phyloP scores from a whole-genome alignment of 2,797 vertebrate genomes.

The Aselliscus stoliczkanus region DNA sequence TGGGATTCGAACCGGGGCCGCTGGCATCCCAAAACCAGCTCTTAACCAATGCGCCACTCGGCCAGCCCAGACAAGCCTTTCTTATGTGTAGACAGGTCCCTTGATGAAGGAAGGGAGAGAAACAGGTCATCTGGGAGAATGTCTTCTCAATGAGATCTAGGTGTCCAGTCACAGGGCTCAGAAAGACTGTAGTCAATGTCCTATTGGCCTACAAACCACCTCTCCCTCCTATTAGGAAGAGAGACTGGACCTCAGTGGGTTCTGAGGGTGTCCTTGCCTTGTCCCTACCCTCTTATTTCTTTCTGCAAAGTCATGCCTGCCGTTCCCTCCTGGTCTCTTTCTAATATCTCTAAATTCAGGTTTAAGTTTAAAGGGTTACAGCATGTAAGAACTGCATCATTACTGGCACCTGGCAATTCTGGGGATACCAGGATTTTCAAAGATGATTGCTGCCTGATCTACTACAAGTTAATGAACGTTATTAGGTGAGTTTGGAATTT shows the following conservation, averaged over 20 bases:
- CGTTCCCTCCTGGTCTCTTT: background rate
- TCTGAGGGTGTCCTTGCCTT: background rate
- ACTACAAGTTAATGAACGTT: background rate
- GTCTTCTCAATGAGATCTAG: background rate
- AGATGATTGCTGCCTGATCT: background rate
- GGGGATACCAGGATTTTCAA: background rate
- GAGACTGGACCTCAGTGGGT: background rate
- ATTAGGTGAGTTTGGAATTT: background rate
- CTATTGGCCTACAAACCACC: background rate
- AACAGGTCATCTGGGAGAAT: background rate
- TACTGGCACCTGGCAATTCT: background rate
- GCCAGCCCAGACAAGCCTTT: background rate
- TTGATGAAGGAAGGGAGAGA: background rate
- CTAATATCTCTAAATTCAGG: background rate
- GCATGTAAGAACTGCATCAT: background rate
- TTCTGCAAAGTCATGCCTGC: background rate
- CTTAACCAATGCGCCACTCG: no score
- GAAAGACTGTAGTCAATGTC: background rate
- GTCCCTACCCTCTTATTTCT: background rate
- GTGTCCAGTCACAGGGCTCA: background rate
- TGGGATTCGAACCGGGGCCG: no score
- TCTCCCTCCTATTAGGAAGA: background rate
- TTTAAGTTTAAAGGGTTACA: background rate
- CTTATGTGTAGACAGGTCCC: background rate
- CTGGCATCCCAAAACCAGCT: no score